phyloP scores from a whole-genome alignment of 2,113 vertebrate species.

The Prietella phreatophila region DNA sequence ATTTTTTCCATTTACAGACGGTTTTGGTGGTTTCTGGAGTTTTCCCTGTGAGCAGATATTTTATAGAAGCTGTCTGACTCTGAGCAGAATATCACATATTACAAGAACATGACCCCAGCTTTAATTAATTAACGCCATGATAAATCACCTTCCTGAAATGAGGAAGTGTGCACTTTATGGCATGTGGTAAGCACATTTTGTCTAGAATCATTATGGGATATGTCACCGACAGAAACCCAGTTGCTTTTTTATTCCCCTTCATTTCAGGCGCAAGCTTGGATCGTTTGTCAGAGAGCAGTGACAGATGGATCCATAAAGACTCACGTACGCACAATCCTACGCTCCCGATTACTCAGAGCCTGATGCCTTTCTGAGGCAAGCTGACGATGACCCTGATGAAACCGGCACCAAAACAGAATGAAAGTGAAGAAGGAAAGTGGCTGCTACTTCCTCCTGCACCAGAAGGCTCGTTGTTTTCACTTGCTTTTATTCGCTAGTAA shows the following conservation, averaged over 20 bases:
- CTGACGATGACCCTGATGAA: conserved; percentile 47
- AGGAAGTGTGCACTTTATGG: conserved; percentile 34
- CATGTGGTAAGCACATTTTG: conserved; percentile 15
- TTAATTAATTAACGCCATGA: conserved; percentile 14
- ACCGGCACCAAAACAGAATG: conserved; percentile 36
- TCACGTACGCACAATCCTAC: conserved; percentile 56
- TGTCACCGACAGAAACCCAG: conserved; percentile 42
- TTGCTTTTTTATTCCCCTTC: conserved; percentile 48
- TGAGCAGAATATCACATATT: background rate
- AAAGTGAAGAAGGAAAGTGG: conserved; percentile 28
- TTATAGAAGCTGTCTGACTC: background rate
- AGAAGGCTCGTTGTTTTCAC: conserved; percentile 12
- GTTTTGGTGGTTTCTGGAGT: background rate
- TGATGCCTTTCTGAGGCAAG: conserved; percentile 38
- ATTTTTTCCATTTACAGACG: background rate
- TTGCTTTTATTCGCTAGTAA: background rate
- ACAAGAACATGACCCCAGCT: background rate
- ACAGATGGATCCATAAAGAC: conserved; percentile 61
- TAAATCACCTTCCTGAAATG: conserved; percentile 33
- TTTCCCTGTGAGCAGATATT: background rate
- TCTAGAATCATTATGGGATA: conserved; percentile 43
- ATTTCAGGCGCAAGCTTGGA: conserved; percentile 47
- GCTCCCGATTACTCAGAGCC: conserved; percentile 60
- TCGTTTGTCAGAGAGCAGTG: conserved; percentile 53
- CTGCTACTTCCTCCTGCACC: conserved; percentile 18